Base-by-base conservation (phyloP, 2,113 vertebrate genomes). In the Vidua macroura region DNA sequence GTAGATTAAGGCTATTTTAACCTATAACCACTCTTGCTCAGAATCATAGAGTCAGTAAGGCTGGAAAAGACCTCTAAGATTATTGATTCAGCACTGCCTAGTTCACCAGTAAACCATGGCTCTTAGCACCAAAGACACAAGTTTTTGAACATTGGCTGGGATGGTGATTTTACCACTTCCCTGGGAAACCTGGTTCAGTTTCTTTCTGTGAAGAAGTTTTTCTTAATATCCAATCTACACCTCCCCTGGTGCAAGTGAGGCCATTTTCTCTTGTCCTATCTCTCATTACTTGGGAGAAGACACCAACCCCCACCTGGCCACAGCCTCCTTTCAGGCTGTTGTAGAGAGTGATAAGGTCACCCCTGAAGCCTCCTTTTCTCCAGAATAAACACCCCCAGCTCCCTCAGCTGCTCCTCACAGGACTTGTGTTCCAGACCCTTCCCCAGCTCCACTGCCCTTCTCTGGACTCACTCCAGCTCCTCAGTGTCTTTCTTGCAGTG, bases 281-380 rank as follows among this genome's bases (percentile, higher is more conserved):
- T 23, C 37, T 37, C 44, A 7, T 30, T 59, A 21, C 6, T 2
- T 67, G 28, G 23, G 22, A 67, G 37, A n/a, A 52, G 23, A 39
- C 4, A 4, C 4, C 0, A 0, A 37, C 3, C 2, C 17, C 27
- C 43, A 27, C 12, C 31, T 27, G 51, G 4, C 3, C 15, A 58
- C 4, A 23, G 0, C 4, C 24, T n/a, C 4, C 13, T 25, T 30
- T 13, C 41, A 46, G 33, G 9, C 4, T 39, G 6, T 1, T 11
- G 5, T 30, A 4, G 18, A 1, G 33, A 62, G 7, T 15, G 23
- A 23, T 4, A 4, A 60, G 19, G 12, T 53, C 33, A 0, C 6
- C 4, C 18, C 6, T 25, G 6, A 79, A 79, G 19, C 5, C 4
- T 53, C 20, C 44, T 58, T 30, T 35, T 25, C 35, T 59, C 28